Evolutionary conservation across 2,113 vertebrate species (phyloP), one percentile per base, ranked within the genome.

Genomic region (Cnemophilus loriae): DNA sequence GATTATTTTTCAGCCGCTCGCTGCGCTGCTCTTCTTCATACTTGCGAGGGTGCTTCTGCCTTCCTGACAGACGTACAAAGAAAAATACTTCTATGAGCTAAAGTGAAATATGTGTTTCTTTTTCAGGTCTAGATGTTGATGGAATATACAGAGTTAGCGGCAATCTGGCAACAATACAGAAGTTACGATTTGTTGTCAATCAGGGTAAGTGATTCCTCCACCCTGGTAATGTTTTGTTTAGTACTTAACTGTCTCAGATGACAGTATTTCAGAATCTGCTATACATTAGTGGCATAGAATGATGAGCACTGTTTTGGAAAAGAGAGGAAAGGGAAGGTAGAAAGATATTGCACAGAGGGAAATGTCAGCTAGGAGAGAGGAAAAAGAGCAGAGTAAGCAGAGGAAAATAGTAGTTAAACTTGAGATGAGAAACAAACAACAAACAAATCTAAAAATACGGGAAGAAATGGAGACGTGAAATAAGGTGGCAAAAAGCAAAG

Each of bases 141-240:
- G 99, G 99, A 92, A 98, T 99, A 96, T 99, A 99, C 98, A 98
- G 99, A 98, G 98, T 99, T 95, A 99, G 98, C 90, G 99, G 98
- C 95, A 99, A 99, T 98, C 98, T 99, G 93, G 98, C 99, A 96
- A 98, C 98, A 91, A 98, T 99, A 98, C 98, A 99, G 98, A 99
- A 99, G 97, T 98, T 99, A 96, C 98, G 98, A 97, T 99, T 99
- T 98, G 96, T 98, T 74, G 98, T 99, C 95, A 99, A 99, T 98
- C 98, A 99, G 98, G 99, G 99, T 99, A 98, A 98, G 97, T 94
- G 94, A 98, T 97, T 97, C 96, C 89, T 97, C 96, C 82, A 93
- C 91, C 96, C 93, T 74, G 92, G 89, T 96, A 82, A 89, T 96
- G 93, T 97, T 97, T 98, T 96, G 97, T 97, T 96, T 95, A 90